A percentile compares a stretch with the other conserved stretches of the same genome.
Conservation (phyloP, 2,888 invertebrate species). For the Ophion slaviceki region DNA sequence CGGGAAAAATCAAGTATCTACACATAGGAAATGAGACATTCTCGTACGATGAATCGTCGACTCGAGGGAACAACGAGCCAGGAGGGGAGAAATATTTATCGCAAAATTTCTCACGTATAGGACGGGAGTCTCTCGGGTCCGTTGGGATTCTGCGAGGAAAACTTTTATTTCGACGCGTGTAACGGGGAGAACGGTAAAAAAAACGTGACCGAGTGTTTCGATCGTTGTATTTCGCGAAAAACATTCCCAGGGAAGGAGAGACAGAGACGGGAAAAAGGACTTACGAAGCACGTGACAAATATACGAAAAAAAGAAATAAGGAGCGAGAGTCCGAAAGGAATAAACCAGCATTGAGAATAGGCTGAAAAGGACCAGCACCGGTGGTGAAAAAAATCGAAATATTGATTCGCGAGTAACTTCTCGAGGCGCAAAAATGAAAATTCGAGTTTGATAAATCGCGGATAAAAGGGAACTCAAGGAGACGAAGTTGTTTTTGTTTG, state of each 20-base stretch:
- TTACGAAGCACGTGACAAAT: background rate
- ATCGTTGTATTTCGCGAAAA: background rate
- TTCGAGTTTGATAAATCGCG: slow-evolving; percentile 2
- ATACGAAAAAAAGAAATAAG: background rate
- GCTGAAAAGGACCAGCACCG: background rate
- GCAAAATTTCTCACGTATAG: slow-evolving; percentile 50
- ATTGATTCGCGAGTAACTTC: too few relatives aligned
- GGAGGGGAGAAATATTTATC: slow-evolving; percentile 16
- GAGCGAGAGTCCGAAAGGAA: background rate
- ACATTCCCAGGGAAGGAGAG: background rate
- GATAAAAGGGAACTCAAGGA: background rate
- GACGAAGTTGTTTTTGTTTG: background rate
- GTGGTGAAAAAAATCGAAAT: background rate
- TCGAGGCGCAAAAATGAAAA: background rate
- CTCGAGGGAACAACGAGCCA: slow-evolving; percentile 19
- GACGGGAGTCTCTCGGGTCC: slow-evolving; percentile 33
- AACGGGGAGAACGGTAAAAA: slow-evolving; percentile 16
- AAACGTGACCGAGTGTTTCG: background rate
- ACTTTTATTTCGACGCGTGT: slow-evolving; percentile 35
- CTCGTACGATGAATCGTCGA: slow-evolving; percentile 32
- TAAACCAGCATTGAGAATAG: background rate
- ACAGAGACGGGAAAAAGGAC: background rate
- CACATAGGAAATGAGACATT: slow-evolving; percentile 16
- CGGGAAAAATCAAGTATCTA: background rate
- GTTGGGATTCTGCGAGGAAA: slow-evolving; percentile 21